Evolutionary conservation across 2,888 invertebrate genomes (phyloP).

Genomic region (Rhagonycha fulva): DNA sequence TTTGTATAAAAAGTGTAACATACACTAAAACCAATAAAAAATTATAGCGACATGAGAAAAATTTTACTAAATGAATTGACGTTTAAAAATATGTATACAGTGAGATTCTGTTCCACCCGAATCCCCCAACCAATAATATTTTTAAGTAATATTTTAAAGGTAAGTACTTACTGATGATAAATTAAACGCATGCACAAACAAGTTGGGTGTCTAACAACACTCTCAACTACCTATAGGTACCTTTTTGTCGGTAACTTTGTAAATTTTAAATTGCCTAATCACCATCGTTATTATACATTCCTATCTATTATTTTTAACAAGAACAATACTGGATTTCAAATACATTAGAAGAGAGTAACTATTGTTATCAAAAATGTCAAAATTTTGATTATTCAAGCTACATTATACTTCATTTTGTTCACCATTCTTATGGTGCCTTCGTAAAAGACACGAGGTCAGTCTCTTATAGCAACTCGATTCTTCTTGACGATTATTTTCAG

Average conservation of each 20-base stretch:
- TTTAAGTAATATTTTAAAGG: neutral
- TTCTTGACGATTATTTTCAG: slow-evolving; percentile 27
- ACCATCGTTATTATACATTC: neutral
- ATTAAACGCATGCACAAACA: neutral
- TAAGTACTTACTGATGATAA: neutral
- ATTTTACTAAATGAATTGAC: neutral
- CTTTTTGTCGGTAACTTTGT: neutral
- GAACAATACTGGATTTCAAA: slow-evolving; percentile 20
- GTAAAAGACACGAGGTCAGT: slow-evolving; percentile 42
- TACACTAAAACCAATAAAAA: neutral
- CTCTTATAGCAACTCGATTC: slow-evolving; percentile 41
- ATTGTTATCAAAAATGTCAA: slow-evolving; percentile 1
- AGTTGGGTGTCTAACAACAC: neutral
- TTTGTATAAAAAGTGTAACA: neutral
- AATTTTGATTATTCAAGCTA: neutral
- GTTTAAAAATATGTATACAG: neutral
- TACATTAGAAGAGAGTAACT: slow-evolving; percentile 9
- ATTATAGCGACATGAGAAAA: neutral
- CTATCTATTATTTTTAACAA: slow-evolving; percentile 13
- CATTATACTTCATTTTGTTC: slow-evolving; percentile 41
- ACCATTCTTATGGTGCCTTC: slow-evolving; percentile 33
- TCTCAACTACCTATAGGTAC: neutral
- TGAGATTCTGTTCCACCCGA: neutral
- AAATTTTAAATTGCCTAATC: neutral
- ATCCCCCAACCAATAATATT: neutral